A percentile compares a stretch with the other conserved stretches of the same genome.
Conservation (phyloP, 2,888 invertebrate species). For the Catocala nupta region DNA sequence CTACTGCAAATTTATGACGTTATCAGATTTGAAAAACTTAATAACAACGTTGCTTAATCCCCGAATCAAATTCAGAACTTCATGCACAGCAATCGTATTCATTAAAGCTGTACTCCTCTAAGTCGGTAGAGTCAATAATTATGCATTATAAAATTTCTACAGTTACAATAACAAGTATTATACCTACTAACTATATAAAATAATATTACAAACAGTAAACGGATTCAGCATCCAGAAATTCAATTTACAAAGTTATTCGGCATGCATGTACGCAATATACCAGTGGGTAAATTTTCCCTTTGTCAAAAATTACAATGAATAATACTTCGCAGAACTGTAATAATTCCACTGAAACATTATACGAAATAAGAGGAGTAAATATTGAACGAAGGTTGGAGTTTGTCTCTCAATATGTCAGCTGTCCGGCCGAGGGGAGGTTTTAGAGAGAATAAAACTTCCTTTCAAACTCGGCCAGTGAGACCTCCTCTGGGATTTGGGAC, state of each 20-base stretch:
- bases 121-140: too few species aligned
- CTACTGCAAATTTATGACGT: too few species aligned
- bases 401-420: constrained; percentile 77
- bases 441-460: constrained; percentile 62
- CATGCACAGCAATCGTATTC: too few species aligned
- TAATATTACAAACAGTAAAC: too few species aligned
- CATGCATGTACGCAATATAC: constrained; percentile 17
- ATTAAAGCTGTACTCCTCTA: too few species aligned
- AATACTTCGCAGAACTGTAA: constrained; percentile 46
- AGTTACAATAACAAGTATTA: too few species aligned
- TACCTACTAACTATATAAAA: too few species aligned
- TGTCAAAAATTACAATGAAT: constrained; percentile 48
- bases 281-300: constrained; percentile 38
- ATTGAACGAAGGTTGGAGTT: constrained; percentile 72
- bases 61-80: too few species aligned
- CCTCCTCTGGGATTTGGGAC: constrained; percentile 66
- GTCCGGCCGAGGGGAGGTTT: constrained; percentile 61
- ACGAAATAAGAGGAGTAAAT: constrained; percentile 67
- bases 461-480: constrained; percentile 60
- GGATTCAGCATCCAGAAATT: too few species aligned
- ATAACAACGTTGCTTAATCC: too few species aligned
- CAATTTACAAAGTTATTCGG: constrained; percentile 26
- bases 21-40: too few species aligned
- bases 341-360: constrained; percentile 45
- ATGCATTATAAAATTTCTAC: too few species aligned